A percentile compares a stretch with the other conserved stretches of the same genome.
Evolutionary conservation across 2,888 invertebrate genomes (phyloP).

Genomic region (Chloroclystis v-ata): DNA sequence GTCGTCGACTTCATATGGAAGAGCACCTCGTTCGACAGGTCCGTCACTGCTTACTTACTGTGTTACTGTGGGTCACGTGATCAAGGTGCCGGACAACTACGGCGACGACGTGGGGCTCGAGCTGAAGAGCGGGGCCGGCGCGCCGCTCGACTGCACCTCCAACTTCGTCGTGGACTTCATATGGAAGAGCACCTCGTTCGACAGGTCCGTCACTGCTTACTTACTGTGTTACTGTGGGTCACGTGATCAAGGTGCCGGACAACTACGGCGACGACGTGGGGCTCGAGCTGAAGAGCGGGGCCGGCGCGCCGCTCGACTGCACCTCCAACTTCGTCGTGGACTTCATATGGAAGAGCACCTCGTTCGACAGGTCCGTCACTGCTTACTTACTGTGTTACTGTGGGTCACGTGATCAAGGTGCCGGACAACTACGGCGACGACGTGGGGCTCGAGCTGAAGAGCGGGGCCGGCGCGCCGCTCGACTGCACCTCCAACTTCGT

Average conservation of each 20-base stretch:
- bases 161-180: conserved; percentile 99
- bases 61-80: no score
- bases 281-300: conserved; percentile 94
- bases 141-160: no score
- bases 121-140: conserved; percentile 92
- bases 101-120: conserved; percentile 99
- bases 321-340: conserved; percentile 99
- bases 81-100: no score
- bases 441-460: conserved; percentile 97
- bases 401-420: no score
- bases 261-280: no score
- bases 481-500: no score
- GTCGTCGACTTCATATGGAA: conserved; percentile 99
- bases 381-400: conserved; percentile 50
- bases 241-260: no score
- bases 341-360: conserved; percentile 99
- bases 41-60: no score
- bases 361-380: conserved; percentile 46
- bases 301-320: no score
- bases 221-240: conserved; percentile 57
- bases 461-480: conserved; percentile 93
- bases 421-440: no score
- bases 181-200: conserved; percentile 99
- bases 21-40: conserved; percentile 83
- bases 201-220: conserved; percentile 82